These are phyloP conservation scores for Sphecodes monilicornis DNA, from an alignment of 2,888 invertebrate genomes.

Conservation along the genomic window DNA sequence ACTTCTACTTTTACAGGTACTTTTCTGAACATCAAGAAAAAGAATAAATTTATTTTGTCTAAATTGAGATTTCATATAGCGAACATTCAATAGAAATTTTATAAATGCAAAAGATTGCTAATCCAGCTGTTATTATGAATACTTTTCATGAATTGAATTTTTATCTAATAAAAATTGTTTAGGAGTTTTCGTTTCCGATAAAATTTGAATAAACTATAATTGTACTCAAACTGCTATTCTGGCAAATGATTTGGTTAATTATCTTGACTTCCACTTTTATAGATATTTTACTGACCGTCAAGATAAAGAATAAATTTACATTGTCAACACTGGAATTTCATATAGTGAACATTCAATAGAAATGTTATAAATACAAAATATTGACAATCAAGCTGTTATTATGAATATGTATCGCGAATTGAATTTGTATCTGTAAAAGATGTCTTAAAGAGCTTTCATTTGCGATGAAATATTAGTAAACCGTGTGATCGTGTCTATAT, in stretches of 20 bases:
- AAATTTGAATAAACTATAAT: too few relatives aligned
- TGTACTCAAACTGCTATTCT: neutral
- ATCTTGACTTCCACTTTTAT: neutral
- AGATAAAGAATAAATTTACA: too few relatives aligned
- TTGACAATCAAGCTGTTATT: neutral
- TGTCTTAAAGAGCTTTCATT: neutral
- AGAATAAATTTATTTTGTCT: neutral
- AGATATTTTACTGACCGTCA: neutral
- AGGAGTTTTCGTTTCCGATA: neutral
- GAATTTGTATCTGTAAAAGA: neutral
- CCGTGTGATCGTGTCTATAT: neutral
- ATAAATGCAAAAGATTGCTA: neutral
- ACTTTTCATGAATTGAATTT: neutral
- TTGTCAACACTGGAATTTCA: neutral
- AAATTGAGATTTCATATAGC: neutral
- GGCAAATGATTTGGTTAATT: neutral
- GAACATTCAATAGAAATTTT: neutral
- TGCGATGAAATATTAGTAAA: neutral
- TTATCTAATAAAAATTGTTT: neutral
- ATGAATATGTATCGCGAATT: neutral
- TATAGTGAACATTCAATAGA: neutral
- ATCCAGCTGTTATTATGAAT: neutral
- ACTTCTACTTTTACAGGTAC: neutral
- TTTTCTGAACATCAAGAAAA: neutral
- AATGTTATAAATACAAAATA: neutral